phyloP scores from a whole-genome alignment of 2,797 vertebrate genomes.

The Bryconaethiops microstoma region DNA sequence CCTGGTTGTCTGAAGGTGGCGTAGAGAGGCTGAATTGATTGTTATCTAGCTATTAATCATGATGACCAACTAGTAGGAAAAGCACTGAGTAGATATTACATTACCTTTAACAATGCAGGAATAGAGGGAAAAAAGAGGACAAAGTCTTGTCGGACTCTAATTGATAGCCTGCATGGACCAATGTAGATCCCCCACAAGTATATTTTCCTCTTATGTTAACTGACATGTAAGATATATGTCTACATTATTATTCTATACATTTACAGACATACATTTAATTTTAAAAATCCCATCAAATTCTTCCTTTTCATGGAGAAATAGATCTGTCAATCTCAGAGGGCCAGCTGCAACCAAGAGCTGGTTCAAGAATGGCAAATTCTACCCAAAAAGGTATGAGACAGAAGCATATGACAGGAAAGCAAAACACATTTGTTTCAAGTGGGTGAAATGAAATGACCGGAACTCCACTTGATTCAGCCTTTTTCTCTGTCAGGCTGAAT shows the following conservation, averaged over 20 bases:
- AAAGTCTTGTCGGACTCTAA: not conserved
- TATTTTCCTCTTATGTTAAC: not conserved
- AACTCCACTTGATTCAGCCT: conserved; percentile 45
- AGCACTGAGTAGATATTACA: no score
- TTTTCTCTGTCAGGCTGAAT: conserved; percentile 51
- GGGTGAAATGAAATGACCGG: conserved; percentile 47
- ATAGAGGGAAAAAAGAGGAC: not conserved
- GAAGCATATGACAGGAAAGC: conserved; percentile 40
- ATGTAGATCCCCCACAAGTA: not conserved
- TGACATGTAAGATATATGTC: not conserved
- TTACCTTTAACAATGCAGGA: no score
- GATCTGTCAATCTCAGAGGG: conserved; percentile 14
- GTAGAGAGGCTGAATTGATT: no score
- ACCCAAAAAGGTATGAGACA: conserved; percentile 25
- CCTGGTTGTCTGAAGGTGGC: no score
- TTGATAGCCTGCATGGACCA: not conserved
- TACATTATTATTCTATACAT: no score
- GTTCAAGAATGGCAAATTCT: conserved; percentile 23
- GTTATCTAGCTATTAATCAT: no score
- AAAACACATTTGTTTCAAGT: conserved; percentile 40
- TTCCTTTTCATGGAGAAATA: conserved; percentile 6
- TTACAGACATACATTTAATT: not conserved
- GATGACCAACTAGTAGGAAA: no score
- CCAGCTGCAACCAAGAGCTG: conserved; percentile 11
- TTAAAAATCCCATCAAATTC: not conserved